Evolutionary conservation across 2,888 invertebrate species (phyloP), one percentile per base, ranked within the genome.

Genomic region (Drosophila affinis): DNA sequence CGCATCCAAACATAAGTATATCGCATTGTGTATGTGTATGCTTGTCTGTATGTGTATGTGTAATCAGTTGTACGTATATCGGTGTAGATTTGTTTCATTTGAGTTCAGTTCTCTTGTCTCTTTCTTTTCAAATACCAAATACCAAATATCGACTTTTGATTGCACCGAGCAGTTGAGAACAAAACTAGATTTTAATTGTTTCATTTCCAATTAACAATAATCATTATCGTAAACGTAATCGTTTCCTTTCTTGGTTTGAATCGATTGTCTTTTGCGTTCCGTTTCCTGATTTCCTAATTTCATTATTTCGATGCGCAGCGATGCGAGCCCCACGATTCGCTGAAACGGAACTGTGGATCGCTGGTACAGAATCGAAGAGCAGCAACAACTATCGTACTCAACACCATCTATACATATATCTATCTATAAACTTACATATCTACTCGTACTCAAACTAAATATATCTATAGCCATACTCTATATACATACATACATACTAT

Each of bases 11-110:
- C 21, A 71, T 73, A 69, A 73, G 69, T 69, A 73, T 69, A 53
- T 73, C 75, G 72, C 72, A 72, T 72, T 70, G 76, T 71, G 72
- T 65, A 62, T 75, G 76, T 76, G 64, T 75, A 70, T 76, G 76
- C 63, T 64, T 74, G 62, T 69, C 63, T 71, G 78, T 73, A 72
- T 87, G 67, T 72, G 67, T 75, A 69, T 76, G 59, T 56, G 64
- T 67, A 73, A 67, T 51, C 57, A 54, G 47, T 62, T 76, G 68
- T 83, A 73, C 80, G 60, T 53, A 59, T 53, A 65, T 68, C 72
- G 69, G 70, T 58, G 70, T 75, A 72, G 58, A 75, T 54, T 56
- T 29, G 32, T 62, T 49, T 53, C 9, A n/a, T 32, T 48, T 72
- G 18, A 29, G 45, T 53, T 53, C 3, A 17, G 5, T 46, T 24